These are phyloP conservation scores for Oedothorax gibbosus DNA, from an alignment of 1,140 invertebrate genomes.

Conservation along the genomic window DNA sequence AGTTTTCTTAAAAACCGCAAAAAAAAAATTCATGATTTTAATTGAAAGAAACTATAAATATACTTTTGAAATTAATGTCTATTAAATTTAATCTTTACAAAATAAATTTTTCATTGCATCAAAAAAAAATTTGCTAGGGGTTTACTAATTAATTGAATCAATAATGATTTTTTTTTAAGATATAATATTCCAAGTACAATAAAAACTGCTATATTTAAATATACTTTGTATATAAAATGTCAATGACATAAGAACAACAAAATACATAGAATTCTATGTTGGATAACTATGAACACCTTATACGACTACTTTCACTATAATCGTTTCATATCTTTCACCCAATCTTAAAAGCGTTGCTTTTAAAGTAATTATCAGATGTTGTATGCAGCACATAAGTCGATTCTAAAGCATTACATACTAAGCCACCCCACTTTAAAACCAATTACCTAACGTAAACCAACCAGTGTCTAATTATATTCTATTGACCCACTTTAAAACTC, in stretches of 20 bases:
- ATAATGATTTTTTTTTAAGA: not conserved
- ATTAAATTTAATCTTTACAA: not conserved
- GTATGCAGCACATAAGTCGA: too few species aligned
- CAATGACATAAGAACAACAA: not conserved
- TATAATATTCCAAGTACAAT: not conserved
- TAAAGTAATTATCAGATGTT: too few species aligned
- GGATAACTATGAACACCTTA: too few species aligned
- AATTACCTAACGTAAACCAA: too few species aligned
- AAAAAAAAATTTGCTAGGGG: not conserved
- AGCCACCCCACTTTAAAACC: too few species aligned
- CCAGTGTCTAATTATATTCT: too few species aligned
- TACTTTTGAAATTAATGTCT: conserved; percentile 5
- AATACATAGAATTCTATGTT: too few species aligned
- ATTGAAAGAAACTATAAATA: conserved; percentile 9
- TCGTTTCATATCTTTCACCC: too few species aligned
- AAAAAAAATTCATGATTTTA: not conserved
- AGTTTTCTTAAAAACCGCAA: not conserved
- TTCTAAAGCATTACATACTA: too few species aligned
- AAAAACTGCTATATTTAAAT: not conserved
- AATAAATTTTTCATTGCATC: not conserved
- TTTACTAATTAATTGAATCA: not conserved
- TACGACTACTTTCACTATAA: too few species aligned
- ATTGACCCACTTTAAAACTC: too few species aligned
- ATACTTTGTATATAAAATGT: not conserved
- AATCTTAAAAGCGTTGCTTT: too few species aligned